Base-by-base conservation (phyloP, 2,888 invertebrate genomes). In the Drosophila affinis region DNA sequence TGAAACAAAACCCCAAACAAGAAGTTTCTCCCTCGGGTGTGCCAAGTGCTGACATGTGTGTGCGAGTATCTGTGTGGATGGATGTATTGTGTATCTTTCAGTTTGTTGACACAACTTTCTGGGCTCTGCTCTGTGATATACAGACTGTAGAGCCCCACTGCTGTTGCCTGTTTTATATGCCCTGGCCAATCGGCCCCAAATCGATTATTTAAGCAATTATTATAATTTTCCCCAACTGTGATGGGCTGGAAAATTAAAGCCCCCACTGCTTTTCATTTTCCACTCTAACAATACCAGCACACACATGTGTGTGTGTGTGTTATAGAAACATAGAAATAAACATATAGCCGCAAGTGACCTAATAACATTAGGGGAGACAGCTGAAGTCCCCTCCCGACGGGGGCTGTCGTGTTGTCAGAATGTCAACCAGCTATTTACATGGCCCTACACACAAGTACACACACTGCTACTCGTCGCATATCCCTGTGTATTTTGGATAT, bases 381-480 rank as follows among this genome's bases (percentile, higher is more conserved):
- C 47, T 53, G 51, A 54, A 27, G 48, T 29, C 48, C 55, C 18
- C 47, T 53, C 53, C 54, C 60, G 53, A 29, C 49, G 70, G 52
- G 52, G 52, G 52, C 53, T 46, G 51, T 39, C 59, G 68, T 39
- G 39, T 68, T 76, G 76, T 75, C 76, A 76, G 73, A 76, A 82
- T 84, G 80, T 84, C 85, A 87, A 82, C 74, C 73, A 69, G 83
- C 72, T 81, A 76, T 74, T 76, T 73, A 76, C 69, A 69, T 55
- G 62, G 62, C 51, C 10, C 55, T 53, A 62, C 70, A 70, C 54
- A 47, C 56, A 54, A 62, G 29, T 29, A 29, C 7, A 29, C n/a
- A n/a, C n/a, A n/a, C n/a, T n/a, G n/a, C 24, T 5, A 2, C 18
- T 18, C 1, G 1, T 27, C 48, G 34, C 1, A 39, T 55, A 73